Conservation (phyloP, 92 coral and sea anemone genomes). For the Anthopleura xanthogrammica region DNA sequence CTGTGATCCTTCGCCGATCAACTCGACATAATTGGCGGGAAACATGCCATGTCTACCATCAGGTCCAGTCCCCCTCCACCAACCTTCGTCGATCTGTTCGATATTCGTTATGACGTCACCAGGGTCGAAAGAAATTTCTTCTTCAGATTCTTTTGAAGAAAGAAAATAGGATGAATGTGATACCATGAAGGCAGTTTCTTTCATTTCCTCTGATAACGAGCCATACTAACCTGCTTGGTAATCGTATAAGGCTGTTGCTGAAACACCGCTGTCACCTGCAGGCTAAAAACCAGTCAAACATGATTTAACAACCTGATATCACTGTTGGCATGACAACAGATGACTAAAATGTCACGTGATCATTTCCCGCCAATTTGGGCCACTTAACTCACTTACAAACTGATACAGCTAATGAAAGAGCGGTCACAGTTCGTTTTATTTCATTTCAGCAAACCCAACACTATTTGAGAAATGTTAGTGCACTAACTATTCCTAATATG, state of each 20-base stretch:
- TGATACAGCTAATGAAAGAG: not conserved
- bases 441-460: too few relatives aligned
- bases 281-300: conserved; percentile 23
- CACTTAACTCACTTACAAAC: not conserved
- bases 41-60: conserved; percentile 84
- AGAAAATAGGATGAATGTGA: not conserved
- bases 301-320: too few relatives aligned
- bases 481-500: not conserved
- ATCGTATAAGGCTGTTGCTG: conserved; percentile 76
- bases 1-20: conserved; percentile 36
- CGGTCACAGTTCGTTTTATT: too few relatives aligned
- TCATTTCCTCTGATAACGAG: not conserved
- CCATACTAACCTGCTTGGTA: conserved; percentile 69
- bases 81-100: conserved; percentile 75
- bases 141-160: conserved; percentile 52
- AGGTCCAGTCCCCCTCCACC: conserved; percentile 97
- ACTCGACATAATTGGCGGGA: conserved; percentile 94
- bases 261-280: conserved; percentile 37
- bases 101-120: conserved; percentile 88
- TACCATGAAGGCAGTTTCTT: not conserved
- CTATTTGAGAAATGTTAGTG: too few relatives aligned
- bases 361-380: not conserved
- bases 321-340: not conserved
- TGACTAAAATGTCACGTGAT: not conserved
- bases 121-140: conserved; percentile 88